Evolutionary conservation across 2,797 vertebrate genomes (phyloP), one percentile per base, ranked within the genome.

Genomic region (Calcarius lapponicus): DNA sequence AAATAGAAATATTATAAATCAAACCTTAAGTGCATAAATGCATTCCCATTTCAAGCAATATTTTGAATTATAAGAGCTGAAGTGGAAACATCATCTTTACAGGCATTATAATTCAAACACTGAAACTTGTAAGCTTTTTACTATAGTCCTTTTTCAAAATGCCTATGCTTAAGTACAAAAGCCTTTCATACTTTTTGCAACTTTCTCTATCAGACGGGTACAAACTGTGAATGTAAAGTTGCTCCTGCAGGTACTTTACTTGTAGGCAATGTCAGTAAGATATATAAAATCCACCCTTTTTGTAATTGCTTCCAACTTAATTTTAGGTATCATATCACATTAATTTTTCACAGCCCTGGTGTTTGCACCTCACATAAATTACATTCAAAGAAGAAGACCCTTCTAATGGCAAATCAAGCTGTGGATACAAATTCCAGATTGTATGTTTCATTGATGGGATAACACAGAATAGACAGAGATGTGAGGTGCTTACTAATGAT

Each of bases 1-100:
- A 94, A 97, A 86, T 36, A 95, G n/a, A 57, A 90, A 18, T 88
- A 88, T 83, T 65, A 94, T 96, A 96, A 96, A 95, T 96, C 86
- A 95, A 91, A 79, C 65, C 21, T 45, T 88, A 92, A 96, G 71
- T 72, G 90, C 31, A 64, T 88, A 88, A 94, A 94, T 80, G 83
- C 40, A 64, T 93, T 92, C 21, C 43, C 24, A 34, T 83, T 95
- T 93, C 87, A 74, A 83, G 61, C 4, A 83, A 62, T 67, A 90
- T 90, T 90, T 96, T 95, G 81, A 91, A 36, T 36, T 36, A 36
- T 36, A 36, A 95, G 82, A 76, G 67, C 53, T 90, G 69, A 74
- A 92, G 75, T 6, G 25, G 45, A 80, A 90, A 88, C 60, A 80
- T 91, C 47, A 14, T 96, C 85, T 95, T 70, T 86, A n/a, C 42